These are phyloP conservation scores for Cacatua alba DNA, from an alignment of 2,113 vertebrate genomes.

Conservation along the genomic window DNA sequence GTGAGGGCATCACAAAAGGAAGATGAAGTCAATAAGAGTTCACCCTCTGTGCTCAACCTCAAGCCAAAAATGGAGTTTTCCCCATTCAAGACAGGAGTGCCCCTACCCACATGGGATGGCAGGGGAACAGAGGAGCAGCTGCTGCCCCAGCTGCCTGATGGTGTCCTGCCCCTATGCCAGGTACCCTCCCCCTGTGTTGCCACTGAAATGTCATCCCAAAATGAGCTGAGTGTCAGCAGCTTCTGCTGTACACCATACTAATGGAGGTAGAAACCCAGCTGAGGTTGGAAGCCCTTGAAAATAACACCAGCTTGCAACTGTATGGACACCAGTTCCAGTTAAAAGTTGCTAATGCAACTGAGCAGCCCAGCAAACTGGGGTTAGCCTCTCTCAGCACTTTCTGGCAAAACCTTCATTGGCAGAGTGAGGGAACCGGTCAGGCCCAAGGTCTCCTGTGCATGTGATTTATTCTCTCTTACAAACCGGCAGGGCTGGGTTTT, in stretches of 20 bases:
- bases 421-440: fast-evolving
- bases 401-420: background rate
- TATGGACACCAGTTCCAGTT: background rate
- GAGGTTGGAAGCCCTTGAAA: background rate
- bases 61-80: background rate
- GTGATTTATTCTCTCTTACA: background rate
- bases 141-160: background rate
- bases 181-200: background rate
- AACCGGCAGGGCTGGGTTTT: fast-evolving
- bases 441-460: background rate
- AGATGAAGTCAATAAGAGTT: background rate
- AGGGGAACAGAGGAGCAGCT: background rate
- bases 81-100: background rate
- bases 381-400: background rate
- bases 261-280: background rate
- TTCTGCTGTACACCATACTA: background rate
- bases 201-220: background rate
- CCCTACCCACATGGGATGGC: fast-evolving
- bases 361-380: background rate
- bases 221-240: background rate
- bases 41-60: background rate
- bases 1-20: background rate
- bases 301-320: background rate
- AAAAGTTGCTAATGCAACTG: fast-evolving
- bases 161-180: background rate